These are phyloP conservation scores for Phrynosoma platyrhinos DNA, from an alignment of 2,113 vertebrate species.

Conservation along the genomic window DNA sequence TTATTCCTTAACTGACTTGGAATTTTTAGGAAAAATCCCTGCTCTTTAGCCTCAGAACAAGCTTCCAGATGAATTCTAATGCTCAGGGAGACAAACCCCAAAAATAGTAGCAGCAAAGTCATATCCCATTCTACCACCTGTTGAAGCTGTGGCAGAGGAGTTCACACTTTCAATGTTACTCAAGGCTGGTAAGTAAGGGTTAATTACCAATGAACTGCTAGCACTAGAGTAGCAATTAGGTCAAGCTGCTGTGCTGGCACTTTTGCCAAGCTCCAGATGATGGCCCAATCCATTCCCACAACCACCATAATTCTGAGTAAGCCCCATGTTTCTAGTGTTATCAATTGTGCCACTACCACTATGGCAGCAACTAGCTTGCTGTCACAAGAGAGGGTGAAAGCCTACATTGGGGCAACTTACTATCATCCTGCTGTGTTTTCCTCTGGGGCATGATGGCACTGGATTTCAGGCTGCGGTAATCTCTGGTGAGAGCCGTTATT, in stretches of 20 bases:
- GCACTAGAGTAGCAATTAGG: background rate
- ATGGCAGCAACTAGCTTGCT: background rate
- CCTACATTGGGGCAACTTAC: constrained; percentile 75
- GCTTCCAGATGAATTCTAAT: background rate
- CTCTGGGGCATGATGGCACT: constrained; percentile 80
- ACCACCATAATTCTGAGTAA: fast-evolving
- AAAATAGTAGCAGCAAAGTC: too few species aligned
- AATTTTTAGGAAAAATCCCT: background rate
- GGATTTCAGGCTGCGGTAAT: constrained; percentile 88
- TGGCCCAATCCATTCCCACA: background rate
- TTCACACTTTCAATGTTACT: background rate
- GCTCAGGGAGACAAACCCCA: too few species aligned
- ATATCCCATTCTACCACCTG: background rate
- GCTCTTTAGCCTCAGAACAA: background rate
- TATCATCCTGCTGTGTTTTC: constrained; percentile 84
- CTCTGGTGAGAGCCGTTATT: constrained; percentile 87
- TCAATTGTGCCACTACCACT: too few species aligned
- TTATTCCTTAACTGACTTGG: background rate
- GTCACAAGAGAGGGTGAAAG: background rate
- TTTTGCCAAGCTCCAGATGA: too few species aligned
- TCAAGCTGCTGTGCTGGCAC: background rate
- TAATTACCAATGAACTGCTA: background rate
- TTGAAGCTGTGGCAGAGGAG: background rate
- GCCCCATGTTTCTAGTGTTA: fast-evolving
- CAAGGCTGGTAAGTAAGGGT: background rate